Base-by-base conservation (phyloP, 1,140 invertebrate species). In the Micrasema minimum region DNA sequence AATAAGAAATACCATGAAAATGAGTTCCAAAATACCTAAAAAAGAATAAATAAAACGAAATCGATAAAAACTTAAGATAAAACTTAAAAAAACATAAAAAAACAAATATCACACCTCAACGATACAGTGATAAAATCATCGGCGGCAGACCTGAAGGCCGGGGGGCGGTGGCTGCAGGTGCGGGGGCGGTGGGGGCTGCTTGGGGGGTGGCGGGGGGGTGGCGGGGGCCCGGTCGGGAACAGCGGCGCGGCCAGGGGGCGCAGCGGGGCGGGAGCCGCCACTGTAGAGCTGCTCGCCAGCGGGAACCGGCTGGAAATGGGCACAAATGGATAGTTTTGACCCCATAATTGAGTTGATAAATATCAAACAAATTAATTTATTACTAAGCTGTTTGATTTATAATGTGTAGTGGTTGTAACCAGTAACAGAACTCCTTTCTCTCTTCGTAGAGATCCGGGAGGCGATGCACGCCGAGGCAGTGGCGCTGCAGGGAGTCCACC, bases 371-470 rank as follows among this genome's bases (percentile, higher is more conserved):
- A n/a, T n/a, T n/a, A n/a, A n/a, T n/a, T n/a, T n/a, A n/a, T n/a
- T n/a, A n/a, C n/a, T n/a, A n/a, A n/a, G n/a, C n/a, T n/a, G n/a
- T n/a, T n/a, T n/a, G n/a, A n/a, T n/a, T n/a, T n/a, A n/a, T n/a
- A n/a, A n/a, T n/a, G n/a, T n/a, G n/a, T n/a, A n/a, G n/a, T n/a
- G n/a, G n/a, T n/a, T n/a, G n/a, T n/a, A n/a, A n/a, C n/a, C n/a
- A 11, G 93, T 92, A 75, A 95, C 91, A 41, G 95, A 88, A 78
- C 93, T 93, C 51, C 94, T 92, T 79, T 97, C 95, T 78, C n/a
- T 96, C 95, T 85, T 96, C 93, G 77, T 96, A 92, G 68, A 96
- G 82, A 78, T 97, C 96, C 6, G 95, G 93, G 66, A 98, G 82
- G 72, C 93, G 88, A 74, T 95, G 93, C 3, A 98, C 84, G 10